These are phyloP conservation scores for Daboia siamensis DNA, from an alignment of 2,113 vertebrate species.

Conservation along the genomic window DNA sequence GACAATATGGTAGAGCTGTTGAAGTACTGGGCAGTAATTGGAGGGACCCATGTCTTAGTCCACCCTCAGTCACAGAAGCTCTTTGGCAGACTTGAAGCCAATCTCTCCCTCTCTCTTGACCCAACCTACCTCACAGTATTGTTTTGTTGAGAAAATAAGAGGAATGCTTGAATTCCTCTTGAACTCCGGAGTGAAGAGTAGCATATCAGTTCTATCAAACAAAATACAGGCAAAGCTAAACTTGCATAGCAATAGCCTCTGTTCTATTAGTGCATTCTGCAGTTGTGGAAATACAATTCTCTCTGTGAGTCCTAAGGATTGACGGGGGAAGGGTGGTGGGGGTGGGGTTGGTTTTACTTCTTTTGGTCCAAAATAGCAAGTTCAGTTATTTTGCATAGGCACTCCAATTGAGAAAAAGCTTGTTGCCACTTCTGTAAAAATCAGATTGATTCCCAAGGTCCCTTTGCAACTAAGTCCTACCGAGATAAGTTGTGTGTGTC, in stretches of 20 bases:
- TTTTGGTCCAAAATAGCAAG: background rate
- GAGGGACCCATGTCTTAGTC: background rate
- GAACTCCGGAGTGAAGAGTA: background rate
- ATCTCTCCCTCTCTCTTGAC: background rate
- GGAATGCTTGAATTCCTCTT: background rate
- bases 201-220: background rate
- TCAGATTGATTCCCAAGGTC: background rate
- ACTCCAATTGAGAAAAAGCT: background rate
- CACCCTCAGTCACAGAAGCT: background rate
- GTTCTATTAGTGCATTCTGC: background rate
- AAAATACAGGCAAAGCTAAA: background rate
- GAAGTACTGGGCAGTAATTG: background rate
- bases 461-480: background rate
- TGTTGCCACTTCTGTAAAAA: background rate
- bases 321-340: background rate
- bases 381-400: background rate
- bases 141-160: background rate
- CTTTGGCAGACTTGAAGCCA: background rate
- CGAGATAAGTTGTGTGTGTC: background rate
- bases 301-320: background rate
- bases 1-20: background rate
- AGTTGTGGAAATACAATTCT: background rate
- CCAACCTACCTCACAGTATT: background rate
- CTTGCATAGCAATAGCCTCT: background rate
- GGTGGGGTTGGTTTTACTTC: background rate